A percentile compares a stretch with the other conserved stretches of the same genome.
phyloP scores from a whole-genome alignment of 2,797 vertebrate species.

The Cyclopterus lumpus region DNA sequence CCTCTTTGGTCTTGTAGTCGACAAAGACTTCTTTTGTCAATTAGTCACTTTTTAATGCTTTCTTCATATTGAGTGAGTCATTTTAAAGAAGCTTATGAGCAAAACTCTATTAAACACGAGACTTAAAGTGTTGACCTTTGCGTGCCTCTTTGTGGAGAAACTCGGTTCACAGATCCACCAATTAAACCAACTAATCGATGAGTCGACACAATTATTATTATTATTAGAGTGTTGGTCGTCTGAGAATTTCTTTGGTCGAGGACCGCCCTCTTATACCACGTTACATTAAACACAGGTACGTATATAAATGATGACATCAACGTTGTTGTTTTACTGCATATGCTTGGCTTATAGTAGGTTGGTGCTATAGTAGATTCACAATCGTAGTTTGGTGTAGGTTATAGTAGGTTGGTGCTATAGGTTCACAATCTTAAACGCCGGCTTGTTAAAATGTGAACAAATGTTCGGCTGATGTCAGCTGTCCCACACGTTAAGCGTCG shows the following conservation, averaged over 20 bases:
- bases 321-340: background rate
- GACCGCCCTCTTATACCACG: background rate
- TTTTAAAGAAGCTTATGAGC: background rate
- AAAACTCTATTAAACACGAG: background rate
- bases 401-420: background rate
- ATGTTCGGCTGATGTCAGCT: conserved; percentile 45
- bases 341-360: background rate
- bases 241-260: no score
- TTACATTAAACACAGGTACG: background rate
- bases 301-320: background rate
- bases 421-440: background rate
- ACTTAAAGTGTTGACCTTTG: background rate
- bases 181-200: background rate
- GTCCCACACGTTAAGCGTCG: conserved; percentile 52
- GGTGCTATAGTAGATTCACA: no score
- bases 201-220: background rate
- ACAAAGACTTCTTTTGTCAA: no score
- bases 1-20: no score
- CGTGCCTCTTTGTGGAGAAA: no score
- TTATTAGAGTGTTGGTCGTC: no score
- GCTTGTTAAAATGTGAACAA: conserved; percentile 46
- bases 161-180: background rate
- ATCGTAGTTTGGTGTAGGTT: no score
- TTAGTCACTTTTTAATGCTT: no score
- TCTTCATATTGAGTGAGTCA: background rate